A percentile compares a stretch with the other conserved stretches of the same genome.
Conservation (phyloP, 2,888 invertebrate species). For the Galerucella pusilla region DNA sequence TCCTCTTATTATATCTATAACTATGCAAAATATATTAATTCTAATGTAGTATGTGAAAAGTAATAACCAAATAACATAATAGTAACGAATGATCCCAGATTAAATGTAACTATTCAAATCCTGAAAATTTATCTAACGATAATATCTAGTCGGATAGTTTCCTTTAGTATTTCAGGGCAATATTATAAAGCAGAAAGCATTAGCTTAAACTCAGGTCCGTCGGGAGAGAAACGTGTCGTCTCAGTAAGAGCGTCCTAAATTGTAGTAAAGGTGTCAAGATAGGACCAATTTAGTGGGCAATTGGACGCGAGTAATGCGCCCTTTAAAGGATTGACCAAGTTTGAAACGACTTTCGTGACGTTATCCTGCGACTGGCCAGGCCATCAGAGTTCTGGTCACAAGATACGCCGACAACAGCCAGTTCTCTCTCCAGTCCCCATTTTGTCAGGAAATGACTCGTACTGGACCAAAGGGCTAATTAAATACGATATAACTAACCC, state of each 20-base stretch:
- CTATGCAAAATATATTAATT: too few species aligned
- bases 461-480: slow-evolving; percentile 51
- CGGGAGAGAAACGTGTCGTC: slow-evolving; percentile 47
- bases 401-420: slow-evolving; percentile 34
- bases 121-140: slow-evolving; percentile 15
- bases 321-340: slow-evolving; percentile 65
- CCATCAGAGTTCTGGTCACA: slow-evolving; percentile 40
- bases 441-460: slow-evolving; percentile 46
- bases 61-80: neutral
- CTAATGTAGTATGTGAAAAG: too few species aligned
- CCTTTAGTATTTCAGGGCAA: slow-evolving; percentile 37
- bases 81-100: slow-evolving; percentile 1
- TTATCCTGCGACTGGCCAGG: slow-evolving; percentile 59
- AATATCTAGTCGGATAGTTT: slow-evolving; percentile 33
- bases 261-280: slow-evolving; percentile 66
- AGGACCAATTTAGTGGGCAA: slow-evolving; percentile 66
- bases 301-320: slow-evolving; percentile 65
- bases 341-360: slow-evolving; percentile 61
- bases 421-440: slow-evolving; percentile 30
- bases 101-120: slow-evolving; percentile 20
- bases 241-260: slow-evolving; percentile 58
- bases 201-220: slow-evolving; percentile 49
- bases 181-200: slow-evolving; percentile 48
- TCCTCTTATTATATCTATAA: too few species aligned
- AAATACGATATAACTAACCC: slow-evolving; percentile 54